Percentiles rank a stretch among this genome's conserved stretches.
Evolutionary conservation across 2,888 invertebrate species (phyloP).

Genomic region (Helicoverpa assulta): DNA sequence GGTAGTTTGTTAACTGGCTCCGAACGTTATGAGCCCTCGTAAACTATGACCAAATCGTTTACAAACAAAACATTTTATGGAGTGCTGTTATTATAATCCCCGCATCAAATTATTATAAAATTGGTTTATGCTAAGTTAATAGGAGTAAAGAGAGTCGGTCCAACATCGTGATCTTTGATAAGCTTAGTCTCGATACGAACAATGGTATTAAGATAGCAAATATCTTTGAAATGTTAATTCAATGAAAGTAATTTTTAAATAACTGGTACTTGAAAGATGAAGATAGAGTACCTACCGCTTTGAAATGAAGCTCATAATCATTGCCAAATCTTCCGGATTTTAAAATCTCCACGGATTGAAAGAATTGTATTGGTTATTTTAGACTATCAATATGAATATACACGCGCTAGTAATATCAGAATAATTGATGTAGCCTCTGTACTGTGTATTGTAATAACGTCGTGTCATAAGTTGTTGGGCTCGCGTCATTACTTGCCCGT

Average conservation of each 20-base stretch:
- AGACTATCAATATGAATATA: background rate
- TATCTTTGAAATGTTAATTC: conserved; percentile 12
- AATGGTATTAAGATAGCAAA: background rate
- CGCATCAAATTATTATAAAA: conserved; percentile 61
- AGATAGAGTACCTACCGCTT: background rate
- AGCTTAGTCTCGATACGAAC: background rate
- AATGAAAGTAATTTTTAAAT: background rate
- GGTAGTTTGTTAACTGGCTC: conserved; percentile 85
- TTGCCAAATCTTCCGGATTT: background rate
- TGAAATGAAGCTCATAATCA: background rate
- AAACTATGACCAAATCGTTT: conserved; percentile 85
- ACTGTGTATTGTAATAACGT: conserved; percentile 71
- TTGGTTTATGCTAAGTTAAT: conserved; percentile 56
- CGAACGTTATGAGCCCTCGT: conserved; percentile 82
- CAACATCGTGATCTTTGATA: conserved; percentile 10
- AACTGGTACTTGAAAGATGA: conserved; percentile 4
- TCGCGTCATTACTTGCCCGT: conserved; percentile 83
- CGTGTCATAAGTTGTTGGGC: conserved; percentile 77
- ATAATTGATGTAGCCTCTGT: conserved; percentile 50
- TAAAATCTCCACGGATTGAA: background rate
- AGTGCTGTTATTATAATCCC: conserved; percentile 71
- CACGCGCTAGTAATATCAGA: conserved; percentile 24
- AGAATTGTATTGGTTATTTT: background rate
- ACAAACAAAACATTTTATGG: conserved; percentile 80
- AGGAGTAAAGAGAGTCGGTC: conserved; percentile 6